Percentiles rank a stretch among this genome's conserved stretches.
Evolutionary conservation across 1,140 invertebrate species (phyloP).

Genomic region (Plodia interpunctella): DNA sequence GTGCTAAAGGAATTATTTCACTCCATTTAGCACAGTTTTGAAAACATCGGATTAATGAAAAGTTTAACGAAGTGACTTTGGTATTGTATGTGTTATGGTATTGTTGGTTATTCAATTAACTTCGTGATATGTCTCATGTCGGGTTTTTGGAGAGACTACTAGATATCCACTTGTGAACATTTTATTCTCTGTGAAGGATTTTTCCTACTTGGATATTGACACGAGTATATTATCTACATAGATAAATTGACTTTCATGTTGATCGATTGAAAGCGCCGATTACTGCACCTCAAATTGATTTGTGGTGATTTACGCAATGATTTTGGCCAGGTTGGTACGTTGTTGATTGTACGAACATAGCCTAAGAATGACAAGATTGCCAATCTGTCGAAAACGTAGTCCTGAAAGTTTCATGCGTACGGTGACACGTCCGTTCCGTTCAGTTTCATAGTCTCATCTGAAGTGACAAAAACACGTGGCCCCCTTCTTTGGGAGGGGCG

Average conservation of each 20-base stretch:
- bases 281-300: too few relatives aligned
- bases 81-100: background rate
- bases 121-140: too few relatives aligned
- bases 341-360: background rate
- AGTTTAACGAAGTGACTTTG: slow-evolving; percentile 2
- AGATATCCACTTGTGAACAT: too few relatives aligned
- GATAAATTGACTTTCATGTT: too few relatives aligned
- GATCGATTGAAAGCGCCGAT: too few relatives aligned
- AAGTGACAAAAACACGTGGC: slow-evolving; percentile 56
- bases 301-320: too few relatives aligned
- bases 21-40: slow-evolving; percentile 6
- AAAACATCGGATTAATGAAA: background rate
- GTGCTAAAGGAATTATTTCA: slow-evolving; percentile 4
- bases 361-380: too few relatives aligned
- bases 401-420: slow-evolving; percentile 28
- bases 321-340: too few relatives aligned
- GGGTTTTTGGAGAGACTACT: too few relatives aligned
- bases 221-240: too few relatives aligned
- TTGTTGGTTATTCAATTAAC: background rate
- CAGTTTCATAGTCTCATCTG: slow-evolving; percentile 39
- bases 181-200: too few relatives aligned
- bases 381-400: slow-evolving; percentile 18
- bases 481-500: slow-evolving; percentile 34
- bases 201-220: too few relatives aligned
- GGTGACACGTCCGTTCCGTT: slow-evolving; percentile 33